A percentile compares a stretch with the other conserved stretches of the same genome.
phyloP scores from a whole-genome alignment of 2,888 invertebrate genomes.

The Acholoe squamosa region DNA sequence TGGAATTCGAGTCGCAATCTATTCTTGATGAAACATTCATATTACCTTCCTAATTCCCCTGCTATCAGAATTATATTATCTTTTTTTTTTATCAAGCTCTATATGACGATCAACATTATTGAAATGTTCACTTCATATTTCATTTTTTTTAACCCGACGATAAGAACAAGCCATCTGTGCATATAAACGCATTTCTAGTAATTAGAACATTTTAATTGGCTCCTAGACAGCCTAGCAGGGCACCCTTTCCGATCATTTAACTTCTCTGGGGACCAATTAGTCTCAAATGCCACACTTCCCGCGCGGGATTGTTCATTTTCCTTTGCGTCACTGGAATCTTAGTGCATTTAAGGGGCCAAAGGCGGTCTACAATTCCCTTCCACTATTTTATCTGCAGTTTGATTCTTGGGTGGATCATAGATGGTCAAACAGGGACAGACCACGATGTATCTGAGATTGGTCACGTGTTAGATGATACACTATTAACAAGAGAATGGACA shows the following conservation, averaged over 20 bases:
- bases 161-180: not conserved
- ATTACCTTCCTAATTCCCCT: no score
- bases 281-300: constrained; percentile 24
- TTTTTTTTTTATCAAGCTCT: not conserved
- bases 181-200: not conserved
- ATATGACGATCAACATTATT: not conserved
- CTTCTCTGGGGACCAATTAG: constrained; percentile 14
- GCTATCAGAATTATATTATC: no score
- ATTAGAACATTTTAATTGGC: constrained; percentile 33
- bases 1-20: no score
- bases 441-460: no score
- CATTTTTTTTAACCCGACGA: not conserved
- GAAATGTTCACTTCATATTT: not conserved
- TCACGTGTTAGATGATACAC: no score
- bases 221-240: constrained; percentile 3
- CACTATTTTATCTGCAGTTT: no score
- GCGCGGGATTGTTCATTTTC: not conserved
- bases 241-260: constrained; percentile 21
- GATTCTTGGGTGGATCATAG: no score
- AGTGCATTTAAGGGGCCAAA: no score
- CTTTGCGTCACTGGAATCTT: not conserved
- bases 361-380: no score
- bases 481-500: no score
- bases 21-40: no score
- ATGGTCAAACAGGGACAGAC: no score